Evolutionary conservation across 2,888 invertebrate genomes (phyloP).

Genomic region (Ophonus ardosiacus): DNA sequence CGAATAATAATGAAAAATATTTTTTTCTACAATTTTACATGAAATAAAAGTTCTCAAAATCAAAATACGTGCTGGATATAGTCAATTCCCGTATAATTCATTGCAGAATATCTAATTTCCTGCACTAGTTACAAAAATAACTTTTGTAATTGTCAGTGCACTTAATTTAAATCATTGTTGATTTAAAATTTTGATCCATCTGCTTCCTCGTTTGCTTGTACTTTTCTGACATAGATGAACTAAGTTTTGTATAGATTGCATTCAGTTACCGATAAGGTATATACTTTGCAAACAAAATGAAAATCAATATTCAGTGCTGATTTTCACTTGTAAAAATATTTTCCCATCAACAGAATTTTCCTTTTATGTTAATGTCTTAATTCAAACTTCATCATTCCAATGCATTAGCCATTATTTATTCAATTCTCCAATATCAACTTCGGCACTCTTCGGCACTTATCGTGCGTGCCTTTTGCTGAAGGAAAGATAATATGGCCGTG

Average conservation of each 20-base stretch:
- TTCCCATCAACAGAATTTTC: conserved; percentile 15
- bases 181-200: not conserved
- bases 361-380: conserved; percentile 31
- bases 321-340: not conserved
- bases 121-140: too few species aligned
- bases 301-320: conserved; percentile 14
- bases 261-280: not conserved
- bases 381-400: conserved; percentile 7
- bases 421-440: conserved; percentile 32
- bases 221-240: not conserved
- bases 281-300: not conserved
- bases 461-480: conserved; percentile 2
- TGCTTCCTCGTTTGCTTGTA: not conserved
- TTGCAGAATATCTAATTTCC: too few species aligned
- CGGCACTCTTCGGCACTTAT: conserved; percentile 25
- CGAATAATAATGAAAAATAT: too few species aligned
- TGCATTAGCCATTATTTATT: conserved; percentile 47
- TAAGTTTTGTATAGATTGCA: not conserved
- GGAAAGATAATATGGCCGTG: conserved; percentile 33
- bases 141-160: too few species aligned
- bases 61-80: too few species aligned
- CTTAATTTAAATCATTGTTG: too few species aligned
- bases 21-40: too few species aligned
- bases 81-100: too few species aligned
- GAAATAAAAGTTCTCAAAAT: too few species aligned